A percentile compares a stretch with the other conserved stretches of the same genome.
These are phyloP conservation scores for Rhinolophus ferrumequinum DNA, from an alignment of 2,113 vertebrate genomes.

Conservation along the genomic window DNA sequence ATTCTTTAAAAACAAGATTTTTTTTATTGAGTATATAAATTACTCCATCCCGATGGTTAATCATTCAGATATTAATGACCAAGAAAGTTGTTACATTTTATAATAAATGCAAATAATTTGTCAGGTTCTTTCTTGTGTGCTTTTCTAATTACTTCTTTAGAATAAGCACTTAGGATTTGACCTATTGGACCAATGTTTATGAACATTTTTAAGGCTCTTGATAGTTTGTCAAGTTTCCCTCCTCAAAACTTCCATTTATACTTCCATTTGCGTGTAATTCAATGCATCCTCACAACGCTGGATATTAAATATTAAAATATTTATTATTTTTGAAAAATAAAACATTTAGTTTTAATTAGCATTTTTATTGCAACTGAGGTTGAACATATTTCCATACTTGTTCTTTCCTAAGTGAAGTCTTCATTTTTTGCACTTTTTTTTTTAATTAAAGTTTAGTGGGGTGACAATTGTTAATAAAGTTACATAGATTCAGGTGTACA, in stretches of 20 bases:
- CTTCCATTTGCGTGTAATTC: background rate
- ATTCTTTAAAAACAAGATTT: background rate
- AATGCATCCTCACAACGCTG: background rate
- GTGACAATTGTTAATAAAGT: too few relatives aligned
- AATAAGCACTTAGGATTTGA: background rate
- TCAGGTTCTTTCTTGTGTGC: background rate
- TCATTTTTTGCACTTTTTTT: background rate
- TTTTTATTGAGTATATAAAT: background rate
- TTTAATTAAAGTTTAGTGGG: too few relatives aligned
- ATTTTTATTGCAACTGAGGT: background rate
- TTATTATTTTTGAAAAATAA: background rate
- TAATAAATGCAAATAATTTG: background rate
- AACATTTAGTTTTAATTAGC: background rate
- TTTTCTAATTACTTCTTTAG: background rate
- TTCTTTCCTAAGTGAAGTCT: background rate
- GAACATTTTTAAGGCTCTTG: background rate
- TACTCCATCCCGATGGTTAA: background rate
- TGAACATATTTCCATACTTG: background rate
- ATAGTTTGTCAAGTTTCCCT: background rate
- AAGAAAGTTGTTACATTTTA: background rate
- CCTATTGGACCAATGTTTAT: background rate
- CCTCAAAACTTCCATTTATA: background rate
- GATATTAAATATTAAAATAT: background rate
- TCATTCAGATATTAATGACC: background rate
- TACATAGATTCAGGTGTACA: too few relatives aligned